phyloP scores from a whole-genome alignment of 2,797 vertebrate species.

The Gymnoscopelus braueri region DNA sequence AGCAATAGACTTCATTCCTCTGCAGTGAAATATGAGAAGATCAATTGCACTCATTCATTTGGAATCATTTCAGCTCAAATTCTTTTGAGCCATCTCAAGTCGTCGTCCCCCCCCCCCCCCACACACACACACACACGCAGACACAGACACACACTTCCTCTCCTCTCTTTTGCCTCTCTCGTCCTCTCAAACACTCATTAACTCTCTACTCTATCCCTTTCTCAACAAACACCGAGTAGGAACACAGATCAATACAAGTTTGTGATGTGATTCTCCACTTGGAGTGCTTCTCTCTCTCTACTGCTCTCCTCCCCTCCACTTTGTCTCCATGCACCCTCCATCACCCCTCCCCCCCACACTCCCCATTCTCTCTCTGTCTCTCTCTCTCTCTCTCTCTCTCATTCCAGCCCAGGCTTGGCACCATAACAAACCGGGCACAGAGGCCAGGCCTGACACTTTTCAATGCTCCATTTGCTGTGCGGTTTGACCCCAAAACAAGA shows the following conservation, averaged over 20 bases:
- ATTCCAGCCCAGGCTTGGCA: conserved; percentile 9
- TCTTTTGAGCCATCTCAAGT: conserved; percentile 27
- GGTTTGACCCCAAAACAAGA: conserved; percentile 9
- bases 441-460: conserved; percentile 2
- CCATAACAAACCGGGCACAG: conserved; percentile 16
- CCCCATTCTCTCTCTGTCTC: not conserved
- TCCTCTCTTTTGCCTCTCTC: conserved; percentile 21
- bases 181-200: conserved; percentile 60
- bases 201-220: conserved; percentile 58
- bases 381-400: not conserved
- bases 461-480: not conserved
- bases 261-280: conserved; percentile 69
- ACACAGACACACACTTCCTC: conserved; percentile 10
- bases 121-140: not conserved
- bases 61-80: conserved; percentile 35
- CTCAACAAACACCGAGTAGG: conserved; percentile 68
- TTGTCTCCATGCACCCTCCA: not conserved
- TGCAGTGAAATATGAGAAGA: conserved; percentile 34
- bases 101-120: not conserved
- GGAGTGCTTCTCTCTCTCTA: conserved; percentile 39
- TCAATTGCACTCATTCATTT: conserved; percentile 40
- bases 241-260: conserved; percentile 71
- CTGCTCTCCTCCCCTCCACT: not conserved
- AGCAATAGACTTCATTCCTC: conserved; percentile 3
- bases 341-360: not conserved